Conservation (phyloP, 2,113 vertebrate species). For the Syngnathus typhle region DNA sequence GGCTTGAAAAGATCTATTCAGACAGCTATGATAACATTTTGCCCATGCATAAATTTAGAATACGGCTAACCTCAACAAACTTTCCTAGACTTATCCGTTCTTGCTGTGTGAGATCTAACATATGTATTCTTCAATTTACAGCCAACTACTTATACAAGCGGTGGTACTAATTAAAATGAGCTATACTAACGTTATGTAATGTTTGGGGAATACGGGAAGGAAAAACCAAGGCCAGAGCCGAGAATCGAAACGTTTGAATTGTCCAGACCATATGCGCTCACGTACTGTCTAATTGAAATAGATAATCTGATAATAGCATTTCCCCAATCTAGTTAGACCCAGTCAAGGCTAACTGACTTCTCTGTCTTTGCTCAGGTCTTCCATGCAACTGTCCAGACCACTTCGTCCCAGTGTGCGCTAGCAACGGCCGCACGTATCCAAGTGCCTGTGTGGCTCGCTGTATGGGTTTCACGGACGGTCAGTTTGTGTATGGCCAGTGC, state of each 20-base stretch:
- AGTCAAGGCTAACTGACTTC: neutral
- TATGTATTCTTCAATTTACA: no score
- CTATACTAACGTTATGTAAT: no score
- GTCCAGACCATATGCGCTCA: no score
- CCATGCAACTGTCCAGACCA: conserved; percentile 90
- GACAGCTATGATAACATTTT: neutral
- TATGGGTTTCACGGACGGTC: conserved; percentile 84
- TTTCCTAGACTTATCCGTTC: neutral
- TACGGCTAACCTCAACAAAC: neutral
- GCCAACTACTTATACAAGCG: no score
- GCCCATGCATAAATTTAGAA: neutral
- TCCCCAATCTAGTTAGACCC: neutral
- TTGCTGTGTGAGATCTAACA: neutral
- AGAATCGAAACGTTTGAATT: no score
- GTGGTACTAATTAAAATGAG: no score
- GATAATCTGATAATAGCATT: neutral
- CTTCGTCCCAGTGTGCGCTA: conserved; percentile 91
- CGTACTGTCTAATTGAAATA: neutral
- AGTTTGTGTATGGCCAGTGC: conserved; percentile 88
- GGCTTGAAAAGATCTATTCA: neutral
- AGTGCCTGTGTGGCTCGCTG: conserved; percentile 93
- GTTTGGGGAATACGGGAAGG: no score
- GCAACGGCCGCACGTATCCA: conserved; percentile 91
- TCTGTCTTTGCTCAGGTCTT: conserved; percentile 68
- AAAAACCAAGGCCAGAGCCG: no score